A percentile compares a stretch with the other conserved stretches of the same genome.
These are phyloP conservation scores for Ivindomyrus marchei DNA, from an alignment of 2,113 vertebrate genomes.

Conservation along the genomic window DNA sequence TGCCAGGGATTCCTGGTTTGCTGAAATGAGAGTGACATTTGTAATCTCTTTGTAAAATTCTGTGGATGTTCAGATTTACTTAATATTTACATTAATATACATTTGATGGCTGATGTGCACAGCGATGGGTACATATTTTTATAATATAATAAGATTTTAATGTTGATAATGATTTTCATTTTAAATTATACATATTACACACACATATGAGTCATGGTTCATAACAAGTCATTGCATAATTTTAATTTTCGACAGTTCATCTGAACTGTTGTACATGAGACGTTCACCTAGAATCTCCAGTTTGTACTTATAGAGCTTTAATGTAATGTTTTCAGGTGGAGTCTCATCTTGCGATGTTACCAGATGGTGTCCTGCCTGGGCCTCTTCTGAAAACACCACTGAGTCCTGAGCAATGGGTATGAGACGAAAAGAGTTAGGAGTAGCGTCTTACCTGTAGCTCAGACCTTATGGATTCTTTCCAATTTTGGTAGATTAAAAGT, in stretches of 20 bases:
- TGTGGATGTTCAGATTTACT: neutral
- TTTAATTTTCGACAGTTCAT: neutral
- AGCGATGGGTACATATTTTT: neutral
- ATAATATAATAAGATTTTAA: neutral
- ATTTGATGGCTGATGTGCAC: neutral
- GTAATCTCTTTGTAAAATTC: neutral
- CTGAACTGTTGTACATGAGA: neutral
- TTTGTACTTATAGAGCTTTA: neutral
- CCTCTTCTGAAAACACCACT: constrained; percentile 60
- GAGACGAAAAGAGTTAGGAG: constrained; percentile 20
- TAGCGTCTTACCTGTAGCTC: too few relatives aligned
- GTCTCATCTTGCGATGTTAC: constrained; percentile 38
- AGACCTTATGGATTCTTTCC: neutral
- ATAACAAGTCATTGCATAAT: neutral
- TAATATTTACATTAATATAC: neutral
- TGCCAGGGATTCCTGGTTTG: neutral
- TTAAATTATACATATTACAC: neutral
- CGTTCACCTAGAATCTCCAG: neutral
- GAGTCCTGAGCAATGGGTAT: constrained; percentile 67
- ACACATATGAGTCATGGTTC: neutral
- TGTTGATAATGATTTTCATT: neutral
- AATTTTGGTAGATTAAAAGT: neutral
- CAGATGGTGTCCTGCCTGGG: constrained; percentile 40
- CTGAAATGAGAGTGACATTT: neutral
- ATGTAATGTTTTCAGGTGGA: constrained; percentile 47